Evolutionary conservation across 2,113 vertebrate species (phyloP), one percentile per base, ranked within the genome.

Genomic region (Nanger granti): DNA sequence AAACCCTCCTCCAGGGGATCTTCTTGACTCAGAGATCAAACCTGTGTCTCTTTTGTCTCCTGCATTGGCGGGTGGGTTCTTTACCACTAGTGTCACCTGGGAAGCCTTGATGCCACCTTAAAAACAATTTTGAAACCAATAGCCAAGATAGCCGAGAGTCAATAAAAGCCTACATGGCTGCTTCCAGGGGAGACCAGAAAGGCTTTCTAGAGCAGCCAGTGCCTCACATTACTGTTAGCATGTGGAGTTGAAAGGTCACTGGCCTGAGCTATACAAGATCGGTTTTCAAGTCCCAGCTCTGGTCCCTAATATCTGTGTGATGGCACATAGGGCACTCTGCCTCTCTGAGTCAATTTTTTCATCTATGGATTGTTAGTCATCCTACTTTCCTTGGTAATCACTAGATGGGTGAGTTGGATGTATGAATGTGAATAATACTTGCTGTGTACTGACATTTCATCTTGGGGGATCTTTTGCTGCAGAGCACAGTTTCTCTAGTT

Each of bases 111-210:
- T 95, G 60, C 76, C 93, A 93, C 91, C 91, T 94, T 87, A 44
- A 95, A 97, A 94, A 55, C 26, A 44, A 90, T 47, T 93, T 91
- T 79, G 31, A 34, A 92, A 87, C 54, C 84, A 86, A 96, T 13
- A 52, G 49, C 49, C 49, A 13, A 52, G 73, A 95, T 76, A 97
- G 34, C 47, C 0, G 20, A 93, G 17, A 17, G 49, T 29, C 49
- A 89, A 54, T 59, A 73, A 91, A 93, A 60, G 44, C 3, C 64
- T 52, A 14, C 44, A 15, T 24, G 3, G 7, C 9, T 37, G 44
- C 31, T 94, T 92, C 59, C 79, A 37, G 6, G 12, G 15, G 85
- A 66, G 93, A 62, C 14, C 47, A 37, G 52, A 31, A 69, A 90
- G 59, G 13, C 34, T 85, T 59, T 73, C 85, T 44, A 7, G 87